A percentile compares a stretch with the other conserved stretches of the same genome.
These are phyloP conservation scores for Pelobates fuscus DNA, from an alignment of 2,113 vertebrate genomes.

Conservation along the genomic window DNA sequence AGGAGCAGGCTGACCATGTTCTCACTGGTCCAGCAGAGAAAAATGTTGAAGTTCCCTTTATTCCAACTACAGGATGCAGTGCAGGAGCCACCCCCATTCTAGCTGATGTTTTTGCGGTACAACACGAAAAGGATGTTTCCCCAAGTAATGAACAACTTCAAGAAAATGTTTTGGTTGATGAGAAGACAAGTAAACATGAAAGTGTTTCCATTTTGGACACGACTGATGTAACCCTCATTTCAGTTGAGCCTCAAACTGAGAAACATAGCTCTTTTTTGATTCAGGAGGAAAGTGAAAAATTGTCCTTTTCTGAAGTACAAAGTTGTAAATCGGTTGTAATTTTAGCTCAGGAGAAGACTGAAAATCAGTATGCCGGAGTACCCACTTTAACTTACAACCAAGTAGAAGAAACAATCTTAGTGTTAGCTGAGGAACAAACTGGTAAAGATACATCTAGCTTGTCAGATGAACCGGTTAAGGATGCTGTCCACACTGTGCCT, in stretches of 20 bases:
- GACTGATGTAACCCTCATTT: too few species aligned
- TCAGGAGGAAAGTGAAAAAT: neutral
- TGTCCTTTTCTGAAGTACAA: too few species aligned
- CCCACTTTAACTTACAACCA: neutral
- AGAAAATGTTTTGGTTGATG: neutral
- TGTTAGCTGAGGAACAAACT: neutral
- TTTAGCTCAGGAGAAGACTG: too few species aligned
- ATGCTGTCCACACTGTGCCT: neutral
- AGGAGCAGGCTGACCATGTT: neutral
- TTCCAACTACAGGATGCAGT: neutral
- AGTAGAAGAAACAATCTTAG: neutral
- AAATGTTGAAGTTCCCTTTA: neutral
- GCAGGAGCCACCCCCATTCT: neutral
- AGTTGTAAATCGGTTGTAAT: too few species aligned
- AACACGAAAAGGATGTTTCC: neutral
- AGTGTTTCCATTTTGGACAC: neutral
- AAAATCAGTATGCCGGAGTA: neutral
- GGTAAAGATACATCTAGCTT: neutral
- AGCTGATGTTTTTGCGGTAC: neutral
- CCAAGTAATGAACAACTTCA: neutral
- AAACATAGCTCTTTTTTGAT: neutral
- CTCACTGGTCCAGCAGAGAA: neutral
- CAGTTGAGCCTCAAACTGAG: neutral
- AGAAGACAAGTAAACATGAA: neutral
- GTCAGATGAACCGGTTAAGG: neutral